Base-by-base conservation (phyloP, 2,888 invertebrate species). In the Synanthedon tipuliformis region DNA sequence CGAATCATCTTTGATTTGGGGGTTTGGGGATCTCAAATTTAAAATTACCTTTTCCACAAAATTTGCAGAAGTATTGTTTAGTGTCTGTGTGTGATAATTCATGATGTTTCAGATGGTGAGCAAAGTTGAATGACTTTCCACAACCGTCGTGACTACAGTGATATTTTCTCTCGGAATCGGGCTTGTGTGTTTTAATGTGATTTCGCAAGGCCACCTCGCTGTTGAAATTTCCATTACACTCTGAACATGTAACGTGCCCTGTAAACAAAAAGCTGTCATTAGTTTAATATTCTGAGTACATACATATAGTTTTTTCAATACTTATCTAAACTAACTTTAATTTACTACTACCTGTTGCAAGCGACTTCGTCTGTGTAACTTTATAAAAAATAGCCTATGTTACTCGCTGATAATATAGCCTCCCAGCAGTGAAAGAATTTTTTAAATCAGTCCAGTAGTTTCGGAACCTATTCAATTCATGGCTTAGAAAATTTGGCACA, bases 101-200 rank as follows among this genome's bases (percentile, higher is more conserved):
- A 59, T 88, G 88, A 55, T 87, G 80, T 56, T 77, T 83, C 55
- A 85, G 61, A 60, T 88, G 88, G 54, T 88, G 88, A 2, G 71
- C 61, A 57, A 85, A 87, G 60, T 88, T 88, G 60, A 88, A 88
- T 10, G 77, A 65, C 62, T 86, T 87, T 3, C 61, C 60, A 60
- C 88, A 88, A 16, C 76, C 76, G 0, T 54, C 53, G 53, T 69
- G 68, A 49, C 66, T 67, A 59, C 88, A 88, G 16, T 67, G 70
- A 56, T 74, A 84, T 23, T 69, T 66, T 51, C 83, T 67, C 57
- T 87, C 80, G 0, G 76, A 70, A 57, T 70, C 69, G 0, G 78
- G 73, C 45, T 70, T 77, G 61, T 88, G 88, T 0, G 69, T 75
- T 58, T 78, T 77, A 62, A 69, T 64, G 57, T 88, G 88, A 3